Evolutionary conservation across 2,888 invertebrate genomes (phyloP), one percentile per base, ranked within the genome.

Genomic region (Mimumesa dahlbomi): DNA sequence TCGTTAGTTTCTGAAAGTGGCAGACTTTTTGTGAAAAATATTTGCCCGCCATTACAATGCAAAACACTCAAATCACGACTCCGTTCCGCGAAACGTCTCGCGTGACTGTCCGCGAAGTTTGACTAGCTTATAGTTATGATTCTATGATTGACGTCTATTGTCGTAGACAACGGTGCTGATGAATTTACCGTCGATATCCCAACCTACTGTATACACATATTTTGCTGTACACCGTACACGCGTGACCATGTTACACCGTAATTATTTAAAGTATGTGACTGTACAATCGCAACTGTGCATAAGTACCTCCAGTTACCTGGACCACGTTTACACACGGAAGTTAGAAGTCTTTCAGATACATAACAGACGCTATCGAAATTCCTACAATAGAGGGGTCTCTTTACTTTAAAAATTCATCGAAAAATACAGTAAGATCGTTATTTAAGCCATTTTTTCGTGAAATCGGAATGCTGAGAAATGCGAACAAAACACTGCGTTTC

Each of bases 121-220:
- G 77, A 79, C 79, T 78, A 75, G 78, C 76, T 76, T 69, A 73
- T 63, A 56, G 67, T 70, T 70, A 64, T 71, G 63, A 74, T 77
- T 64, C 63, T 48, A 53, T 46, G 57, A 69, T 61, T 62, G 34
- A 34, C 49, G 22, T 36, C 56, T 70, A 68, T 56, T 68, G 61
- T 68, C 54, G 19, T 52, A 38, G 63, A 63, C 56, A 46, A 68
- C 53, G 25, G 25, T 25, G 25, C 3, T 5, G 7, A 25, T 25
- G 3, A 25, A 7, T 25, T 25, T 25, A 25, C 25, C 25, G 25
- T 25, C 25, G 25, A 7, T 25, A 25, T 7, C n/a, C 34, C n/a
- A 1, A 9, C 1, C 4, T n/a, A 0, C 1, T 34, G 3, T 9
- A 34, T n/a, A 7, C 4, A 9, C 11, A 11, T n/a, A 34, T 4